Conservation (phyloP, 2,888 invertebrate genomes). For the Selenia dentaria region DNA sequence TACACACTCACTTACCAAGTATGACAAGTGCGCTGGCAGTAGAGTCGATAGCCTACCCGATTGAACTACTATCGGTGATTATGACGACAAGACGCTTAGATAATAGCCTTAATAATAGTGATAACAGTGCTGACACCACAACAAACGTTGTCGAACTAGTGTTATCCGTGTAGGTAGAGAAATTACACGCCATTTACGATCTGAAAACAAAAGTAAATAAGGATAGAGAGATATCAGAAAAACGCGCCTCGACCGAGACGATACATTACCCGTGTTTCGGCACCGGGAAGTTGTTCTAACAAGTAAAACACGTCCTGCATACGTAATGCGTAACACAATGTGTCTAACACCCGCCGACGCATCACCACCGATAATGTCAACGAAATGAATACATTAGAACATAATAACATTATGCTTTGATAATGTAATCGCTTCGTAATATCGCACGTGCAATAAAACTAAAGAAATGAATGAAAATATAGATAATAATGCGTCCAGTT, state of each 20-base stretch:
- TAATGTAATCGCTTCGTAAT: conserved; percentile 43
- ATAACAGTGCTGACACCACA: conserved; percentile 41
- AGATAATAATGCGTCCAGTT: conserved; percentile 26
- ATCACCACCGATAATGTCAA: conserved; percentile 62
- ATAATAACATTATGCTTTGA: conserved; percentile 30
- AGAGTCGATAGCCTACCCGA: conserved; percentile 44
- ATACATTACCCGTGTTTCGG: conserved; percentile 52
- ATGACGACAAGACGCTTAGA: conserved; percentile 43
- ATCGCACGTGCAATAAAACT: conserved; percentile 40
- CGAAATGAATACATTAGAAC: conserved; percentile 55
- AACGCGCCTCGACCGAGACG: conserved; percentile 38
- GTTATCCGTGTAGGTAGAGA: conserved; percentile 1
- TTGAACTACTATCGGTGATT: conserved; percentile 42
- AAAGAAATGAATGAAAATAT: conserved; percentile 37
- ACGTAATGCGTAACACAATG: conserved; percentile 60
- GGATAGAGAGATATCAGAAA: conserved; percentile 41
- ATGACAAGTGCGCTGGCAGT: conserved; percentile 29
- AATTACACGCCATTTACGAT: conserved; percentile 1
- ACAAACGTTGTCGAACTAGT: conserved; percentile 28
- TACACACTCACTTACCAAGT: conserved; percentile 15
- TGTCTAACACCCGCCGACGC: conserved; percentile 53
- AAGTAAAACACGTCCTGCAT: conserved; percentile 65
- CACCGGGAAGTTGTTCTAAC: conserved; percentile 67
- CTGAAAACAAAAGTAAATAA: conserved; percentile 41
- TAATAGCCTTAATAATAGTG: conserved; percentile 37